Percentiles rank a stretch among this genome's conserved stretches.
Conservation (phyloP, 2,888 invertebrate species). For the Synanthedon myopaeformis region DNA sequence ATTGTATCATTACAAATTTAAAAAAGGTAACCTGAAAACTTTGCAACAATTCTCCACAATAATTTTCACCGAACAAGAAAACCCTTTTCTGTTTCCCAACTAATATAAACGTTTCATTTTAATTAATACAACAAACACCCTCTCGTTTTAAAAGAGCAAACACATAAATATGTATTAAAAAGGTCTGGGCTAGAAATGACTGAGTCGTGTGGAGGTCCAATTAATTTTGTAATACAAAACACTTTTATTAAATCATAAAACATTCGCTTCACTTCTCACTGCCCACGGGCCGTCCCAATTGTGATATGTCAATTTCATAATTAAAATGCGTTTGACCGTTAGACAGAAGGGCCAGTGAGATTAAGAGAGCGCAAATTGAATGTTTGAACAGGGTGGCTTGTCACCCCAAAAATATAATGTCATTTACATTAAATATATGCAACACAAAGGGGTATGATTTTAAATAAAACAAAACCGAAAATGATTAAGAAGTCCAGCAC, state of each 20-base stretch:
- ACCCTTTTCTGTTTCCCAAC: not conserved
- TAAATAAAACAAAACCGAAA: no score
- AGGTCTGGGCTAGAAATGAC: conserved; percentile 40
- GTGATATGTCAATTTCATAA: conserved; percentile 69
- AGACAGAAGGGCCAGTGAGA: conserved; percentile 36
- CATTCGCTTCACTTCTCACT: conserved; percentile 26
- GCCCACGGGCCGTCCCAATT: conserved; percentile 8
- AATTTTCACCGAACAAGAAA: not conserved
- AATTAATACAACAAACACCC: conserved; percentile 45
- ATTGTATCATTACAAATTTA: no score
- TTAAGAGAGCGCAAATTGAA: conserved; percentile 55
- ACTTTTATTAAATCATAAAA: conserved; percentile 68
- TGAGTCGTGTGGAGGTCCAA: conserved; percentile 32
- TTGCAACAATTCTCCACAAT: no score
- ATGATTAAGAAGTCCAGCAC: no score
- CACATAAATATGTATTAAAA: conserved; percentile 64
- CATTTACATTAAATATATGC: no score
- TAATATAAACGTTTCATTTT: not conserved
- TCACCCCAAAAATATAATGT: no score
- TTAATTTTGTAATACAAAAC: conserved; percentile 57
- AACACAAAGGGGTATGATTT: no score
- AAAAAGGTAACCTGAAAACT: no score
- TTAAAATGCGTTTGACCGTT: conserved; percentile 68
- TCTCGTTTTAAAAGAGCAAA: conserved; percentile 44
- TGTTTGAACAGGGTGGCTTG: conserved; percentile 20